These are phyloP conservation scores for Carpatolechia fugitivella DNA, from an alignment of 2,888 invertebrate genomes.

Conservation along the genomic window DNA sequence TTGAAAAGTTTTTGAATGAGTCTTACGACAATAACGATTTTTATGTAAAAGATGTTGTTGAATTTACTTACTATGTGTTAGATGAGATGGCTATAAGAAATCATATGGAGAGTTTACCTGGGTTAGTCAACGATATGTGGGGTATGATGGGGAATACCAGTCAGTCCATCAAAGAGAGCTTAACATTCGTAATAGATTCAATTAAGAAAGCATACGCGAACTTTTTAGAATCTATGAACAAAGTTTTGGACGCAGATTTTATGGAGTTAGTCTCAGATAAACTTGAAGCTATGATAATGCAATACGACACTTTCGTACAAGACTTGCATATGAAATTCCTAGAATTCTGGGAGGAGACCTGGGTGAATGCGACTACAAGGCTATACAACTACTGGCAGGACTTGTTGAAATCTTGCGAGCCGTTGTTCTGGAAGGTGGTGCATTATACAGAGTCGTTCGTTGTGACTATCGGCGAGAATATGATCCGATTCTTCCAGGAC, in stretches of 20 bases:
- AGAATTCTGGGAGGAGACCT: constrained; percentile 85
- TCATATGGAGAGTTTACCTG: constrained; percentile 88
- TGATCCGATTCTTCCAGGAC: constrained; percentile 89
- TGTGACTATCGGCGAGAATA: constrained; percentile 86
- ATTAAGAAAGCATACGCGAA: constrained; percentile 86
- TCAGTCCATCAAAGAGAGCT: constrained; percentile 86
- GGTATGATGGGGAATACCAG: constrained; percentile 92
- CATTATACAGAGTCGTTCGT: constrained; percentile 87
- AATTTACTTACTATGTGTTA: constrained; percentile 83
- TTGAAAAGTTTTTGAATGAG: constrained; percentile 84
- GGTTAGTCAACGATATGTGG: constrained; percentile 90
- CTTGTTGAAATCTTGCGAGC: constrained; percentile 86
- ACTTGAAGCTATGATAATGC: constrained; percentile 84
- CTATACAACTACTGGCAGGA: constrained; percentile 86
- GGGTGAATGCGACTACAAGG: constrained; percentile 83
- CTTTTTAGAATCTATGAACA: constrained; percentile 83
- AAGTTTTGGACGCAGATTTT: constrained; percentile 86
- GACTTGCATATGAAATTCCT: constrained; percentile 83
- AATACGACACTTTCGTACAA: constrained; percentile 89
- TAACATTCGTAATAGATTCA: constrained; percentile 86
- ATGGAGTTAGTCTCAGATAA: constrained; percentile 84
- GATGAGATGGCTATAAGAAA: constrained; percentile 88
- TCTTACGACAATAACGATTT: constrained; percentile 91
- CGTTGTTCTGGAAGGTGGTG: constrained; percentile 86
- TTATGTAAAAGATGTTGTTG: constrained; percentile 88